Conservation (phyloP, 2,797 vertebrate species). For the Onychomys arenicola region DNA sequence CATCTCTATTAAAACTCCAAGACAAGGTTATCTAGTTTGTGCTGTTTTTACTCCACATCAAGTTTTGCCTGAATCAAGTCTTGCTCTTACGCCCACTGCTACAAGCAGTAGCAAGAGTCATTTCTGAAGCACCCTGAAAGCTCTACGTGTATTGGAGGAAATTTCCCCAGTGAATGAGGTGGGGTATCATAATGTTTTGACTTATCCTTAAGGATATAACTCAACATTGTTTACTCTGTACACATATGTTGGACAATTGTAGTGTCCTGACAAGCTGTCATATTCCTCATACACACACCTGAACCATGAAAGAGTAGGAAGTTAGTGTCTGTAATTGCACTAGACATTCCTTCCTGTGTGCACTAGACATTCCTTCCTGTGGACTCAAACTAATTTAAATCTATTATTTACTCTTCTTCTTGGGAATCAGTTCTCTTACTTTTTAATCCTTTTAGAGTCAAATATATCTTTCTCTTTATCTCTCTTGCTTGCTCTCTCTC, state of each 20-base stretch:
- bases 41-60: not conserved
- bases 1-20: not conserved
- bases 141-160: not conserved
- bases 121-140: not conserved
- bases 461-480: conserved; percentile 7
- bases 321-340: not conserved
- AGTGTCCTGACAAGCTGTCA: not conserved
- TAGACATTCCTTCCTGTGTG: not conserved
- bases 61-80: not conserved
- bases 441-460: not conserved
- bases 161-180: not conserved
- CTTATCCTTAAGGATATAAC: not conserved
- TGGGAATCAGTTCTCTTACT: conserved; percentile 10
- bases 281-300: not conserved
- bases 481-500: no score
- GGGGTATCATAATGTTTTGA: not conserved
- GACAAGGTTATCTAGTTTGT: not conserved
- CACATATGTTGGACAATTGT: not conserved
- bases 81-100: not conserved
- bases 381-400: conserved; percentile 34
- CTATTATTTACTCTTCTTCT: not conserved
- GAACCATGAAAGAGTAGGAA: not conserved
- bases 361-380: not conserved
- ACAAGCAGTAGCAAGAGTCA: not conserved
- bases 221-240: not conserved